Base-by-base conservation (phyloP, 2,113 vertebrate genomes). In the Tachysurus vachellii region DNA sequence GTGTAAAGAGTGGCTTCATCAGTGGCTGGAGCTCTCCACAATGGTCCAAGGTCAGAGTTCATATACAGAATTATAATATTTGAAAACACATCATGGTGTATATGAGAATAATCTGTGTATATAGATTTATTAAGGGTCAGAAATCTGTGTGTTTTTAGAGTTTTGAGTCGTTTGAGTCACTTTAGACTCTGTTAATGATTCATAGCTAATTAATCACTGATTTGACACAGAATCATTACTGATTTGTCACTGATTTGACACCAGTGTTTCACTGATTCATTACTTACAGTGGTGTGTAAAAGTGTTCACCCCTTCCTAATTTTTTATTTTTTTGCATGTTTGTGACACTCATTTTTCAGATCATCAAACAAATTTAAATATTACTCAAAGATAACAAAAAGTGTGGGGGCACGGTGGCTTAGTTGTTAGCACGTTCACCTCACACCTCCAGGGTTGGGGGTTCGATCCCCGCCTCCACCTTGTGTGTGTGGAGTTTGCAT, bases 11-110 rank as follows among this genome's bases (percentile, higher is more conserved):
- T 97, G 96, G 96, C 93, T 97, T 90, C 91, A 92, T 85, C 94
- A 95, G 84, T 97, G 96, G 96, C 89, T 96, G 1, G 36, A 93
- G 28, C 92, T 96, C 8, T 96, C 96, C 85, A 89, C 93, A 12
- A 90, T 86, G 62, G 91, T 97, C 66, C 92, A 94, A 95, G 95
- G 96, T 97, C 87, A 92, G 75, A 64, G 10, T 28, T 28, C n/a
- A 28, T 28, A 28, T 47, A 11, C 42, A 73, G 21, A 50, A n/a
- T 50, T 76, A 47, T 8, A 28, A 44, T 1, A 12, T 23, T 68
- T 68, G 13, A 0, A 36, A 31, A 68, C 7, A 54, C 8, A 54
- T 68, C 11, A 68, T 5, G n/a, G 13, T 26, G 28, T 66, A 6
- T 14, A 66, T 62, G 10, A 26, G 26, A n/a, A 4, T 3, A 3